These are phyloP conservation scores for Limnothrissa miodon DNA, from an alignment of 2,113 vertebrate genomes.

Conservation along the genomic window DNA sequence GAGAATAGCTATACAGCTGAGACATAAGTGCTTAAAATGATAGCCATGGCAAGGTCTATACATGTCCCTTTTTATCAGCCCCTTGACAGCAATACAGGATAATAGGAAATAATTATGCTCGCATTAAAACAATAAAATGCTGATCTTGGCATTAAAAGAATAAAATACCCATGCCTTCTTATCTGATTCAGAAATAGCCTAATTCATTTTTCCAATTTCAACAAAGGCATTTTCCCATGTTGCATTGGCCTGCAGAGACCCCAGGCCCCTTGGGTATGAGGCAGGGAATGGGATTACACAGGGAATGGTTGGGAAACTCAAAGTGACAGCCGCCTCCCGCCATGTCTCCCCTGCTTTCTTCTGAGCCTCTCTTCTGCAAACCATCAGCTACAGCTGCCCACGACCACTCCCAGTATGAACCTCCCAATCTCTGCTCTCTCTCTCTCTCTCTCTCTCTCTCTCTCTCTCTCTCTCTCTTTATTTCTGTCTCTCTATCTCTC, in stretches of 20 bases:
- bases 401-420: not conserved
- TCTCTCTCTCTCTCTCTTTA: not conserved
- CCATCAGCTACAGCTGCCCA: constrained; percentile 15
- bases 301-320: constrained; percentile 49
- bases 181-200: not conserved
- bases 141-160: not conserved
- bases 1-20: not conserved
- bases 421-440: not conserved
- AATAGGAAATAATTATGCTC: not conserved
- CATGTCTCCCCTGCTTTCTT: constrained; percentile 15
- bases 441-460: not conserved
- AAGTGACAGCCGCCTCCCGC: constrained; percentile 59
- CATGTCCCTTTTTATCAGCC: not conserved
- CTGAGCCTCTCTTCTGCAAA: constrained; percentile 1
- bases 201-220: constrained; percentile 20
- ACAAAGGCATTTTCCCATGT: constrained; percentile 13
- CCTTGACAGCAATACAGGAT: not conserved
- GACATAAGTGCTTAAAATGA: not conserved
- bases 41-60: not conserved
- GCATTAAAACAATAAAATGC: not conserved
- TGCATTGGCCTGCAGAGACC: not conserved
- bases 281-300: constrained; percentile 11
- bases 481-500: not conserved
- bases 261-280: constrained; percentile 1
- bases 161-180: not conserved